Conservation (phyloP, 2,888 invertebrate genomes). For the Acanthopleura granulata region DNA sequence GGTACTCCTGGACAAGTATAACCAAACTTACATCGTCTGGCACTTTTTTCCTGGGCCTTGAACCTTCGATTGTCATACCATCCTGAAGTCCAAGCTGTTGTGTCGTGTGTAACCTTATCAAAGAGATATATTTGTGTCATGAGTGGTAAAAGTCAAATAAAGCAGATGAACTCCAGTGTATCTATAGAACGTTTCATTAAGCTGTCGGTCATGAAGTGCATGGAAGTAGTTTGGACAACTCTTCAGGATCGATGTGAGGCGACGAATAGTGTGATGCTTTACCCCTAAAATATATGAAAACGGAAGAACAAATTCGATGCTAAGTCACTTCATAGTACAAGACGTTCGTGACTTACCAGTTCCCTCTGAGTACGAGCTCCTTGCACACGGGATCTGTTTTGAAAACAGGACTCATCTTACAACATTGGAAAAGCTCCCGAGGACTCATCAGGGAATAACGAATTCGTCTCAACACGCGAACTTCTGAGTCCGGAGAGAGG, state of each 20-base stretch:
- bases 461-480: neutral
- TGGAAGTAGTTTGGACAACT: too few relatives aligned
- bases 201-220: too few relatives aligned
- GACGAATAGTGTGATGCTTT: too few relatives aligned
- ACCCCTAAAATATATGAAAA: too few relatives aligned
- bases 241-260: too few relatives aligned
- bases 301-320: too few relatives aligned
- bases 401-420: neutral
- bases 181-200: too few relatives aligned
- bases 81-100: neutral
- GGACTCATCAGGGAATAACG: constrained; percentile 4
- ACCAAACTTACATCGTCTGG: neutral
- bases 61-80: neutral
- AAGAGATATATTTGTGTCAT: neutral
- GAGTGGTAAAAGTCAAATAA: too few relatives aligned
- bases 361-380: neutral
- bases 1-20: too few relatives aligned
- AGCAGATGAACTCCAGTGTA: too few relatives aligned
- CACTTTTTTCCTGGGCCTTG: neutral
- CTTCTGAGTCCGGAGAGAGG: neutral
- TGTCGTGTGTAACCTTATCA: neutral
- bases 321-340: too few relatives aligned
- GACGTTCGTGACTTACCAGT: neutral
- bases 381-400: constrained; percentile 2
- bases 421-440: neutral